Conservation (phyloP, 2,888 invertebrate species). For the Lycophotia porphyrea region DNA sequence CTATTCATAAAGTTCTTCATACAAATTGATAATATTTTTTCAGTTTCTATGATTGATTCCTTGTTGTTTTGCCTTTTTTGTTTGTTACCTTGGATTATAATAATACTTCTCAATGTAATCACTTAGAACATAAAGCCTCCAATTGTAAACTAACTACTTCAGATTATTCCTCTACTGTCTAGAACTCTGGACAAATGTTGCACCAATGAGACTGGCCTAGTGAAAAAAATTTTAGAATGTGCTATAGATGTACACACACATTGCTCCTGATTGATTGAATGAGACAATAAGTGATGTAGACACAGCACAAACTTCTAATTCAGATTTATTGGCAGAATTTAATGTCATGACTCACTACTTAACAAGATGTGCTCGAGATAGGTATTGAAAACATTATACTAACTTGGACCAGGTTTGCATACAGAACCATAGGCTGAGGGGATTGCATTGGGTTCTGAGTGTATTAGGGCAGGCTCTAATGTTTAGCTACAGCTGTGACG, state of each 20-base stretch:
- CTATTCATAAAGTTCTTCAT: not conserved
- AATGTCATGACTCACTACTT: not conserved
- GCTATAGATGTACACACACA: not conserved
- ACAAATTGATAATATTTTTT: not conserved
- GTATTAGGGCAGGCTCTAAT: not conserved
- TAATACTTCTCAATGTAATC: not conserved
- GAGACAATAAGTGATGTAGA: not conserved
- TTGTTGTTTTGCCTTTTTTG: not conserved
- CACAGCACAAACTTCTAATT: not conserved
- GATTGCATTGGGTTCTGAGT: not conserved
- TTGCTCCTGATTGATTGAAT: constrained; percentile 20
- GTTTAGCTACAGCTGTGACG: not conserved
- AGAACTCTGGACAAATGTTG: not conserved
- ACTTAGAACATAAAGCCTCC: not conserved
- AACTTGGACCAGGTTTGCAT: not conserved
- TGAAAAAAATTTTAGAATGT: not conserved
- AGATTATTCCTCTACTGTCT: not conserved
- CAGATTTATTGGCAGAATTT: constrained; percentile 10
- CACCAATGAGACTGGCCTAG: not conserved
- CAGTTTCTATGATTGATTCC: not conserved
- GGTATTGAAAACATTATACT: constrained; percentile 2
- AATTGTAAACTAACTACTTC: not conserved
- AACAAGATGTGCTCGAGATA: not conserved
- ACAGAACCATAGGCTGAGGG: not conserved
- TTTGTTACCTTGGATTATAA: not conserved